Conservation (phyloP, 2,888 invertebrate species). For the Cephus pulcher region DNA sequence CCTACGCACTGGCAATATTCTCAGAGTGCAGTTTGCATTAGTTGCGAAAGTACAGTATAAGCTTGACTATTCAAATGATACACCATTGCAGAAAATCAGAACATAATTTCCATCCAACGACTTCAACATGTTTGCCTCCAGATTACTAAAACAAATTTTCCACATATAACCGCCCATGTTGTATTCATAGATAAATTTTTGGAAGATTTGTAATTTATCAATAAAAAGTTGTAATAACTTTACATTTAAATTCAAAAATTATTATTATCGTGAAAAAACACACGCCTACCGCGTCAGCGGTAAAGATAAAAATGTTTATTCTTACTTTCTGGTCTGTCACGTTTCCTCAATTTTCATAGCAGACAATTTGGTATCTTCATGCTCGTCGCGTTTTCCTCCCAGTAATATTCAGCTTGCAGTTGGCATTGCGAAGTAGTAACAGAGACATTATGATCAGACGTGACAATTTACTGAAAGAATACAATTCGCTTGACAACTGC, state of each 20-base stretch:
- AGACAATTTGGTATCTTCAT: background rate
- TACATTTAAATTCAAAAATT: background rate
- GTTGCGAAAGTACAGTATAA: background rate
- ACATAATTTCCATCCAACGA: background rate
- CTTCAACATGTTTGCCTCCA: no score
- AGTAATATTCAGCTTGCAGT: background rate
- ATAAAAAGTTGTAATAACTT: no score
- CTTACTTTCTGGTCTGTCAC: background rate
- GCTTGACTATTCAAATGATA: background rate
- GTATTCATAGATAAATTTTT: background rate
- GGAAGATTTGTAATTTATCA: background rate
- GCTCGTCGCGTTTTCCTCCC: background rate
- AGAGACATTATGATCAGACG: background rate
- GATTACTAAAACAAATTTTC: background rate
- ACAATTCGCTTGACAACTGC: background rate
- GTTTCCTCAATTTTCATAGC: background rate
- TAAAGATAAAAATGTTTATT: background rate
- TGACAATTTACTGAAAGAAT: background rate
- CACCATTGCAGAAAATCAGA: background rate
- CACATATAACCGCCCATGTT: no score
- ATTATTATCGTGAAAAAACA: background rate
- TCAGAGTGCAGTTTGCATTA: background rate
- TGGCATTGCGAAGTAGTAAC: background rate
- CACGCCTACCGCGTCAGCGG: background rate
- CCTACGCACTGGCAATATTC: background rate